Conservation (phyloP, 2,113 vertebrate species). For the Columbina picui region DNA sequence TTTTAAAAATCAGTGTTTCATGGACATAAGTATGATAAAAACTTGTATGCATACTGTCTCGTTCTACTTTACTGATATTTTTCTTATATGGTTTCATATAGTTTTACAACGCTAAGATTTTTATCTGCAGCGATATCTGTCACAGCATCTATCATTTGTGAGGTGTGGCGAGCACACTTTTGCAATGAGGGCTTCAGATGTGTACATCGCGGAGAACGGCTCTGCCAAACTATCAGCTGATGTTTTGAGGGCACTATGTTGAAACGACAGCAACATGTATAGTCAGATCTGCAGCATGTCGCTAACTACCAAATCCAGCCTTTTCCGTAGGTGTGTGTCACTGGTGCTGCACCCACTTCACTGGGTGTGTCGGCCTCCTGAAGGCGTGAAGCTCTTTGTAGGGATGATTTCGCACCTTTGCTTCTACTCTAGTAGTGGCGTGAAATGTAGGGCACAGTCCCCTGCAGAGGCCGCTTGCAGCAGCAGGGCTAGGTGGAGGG, state of each 20-base stretch:
- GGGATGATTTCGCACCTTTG: constrained; percentile 65
- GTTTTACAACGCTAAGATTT: constrained; percentile 42
- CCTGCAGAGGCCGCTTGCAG: not conserved
- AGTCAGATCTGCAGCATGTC: constrained; percentile 62
- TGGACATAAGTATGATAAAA: not conserved
- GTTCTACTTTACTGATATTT: not conserved
- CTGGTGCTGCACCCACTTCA: constrained; percentile 53
- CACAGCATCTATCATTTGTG: constrained; percentile 57
- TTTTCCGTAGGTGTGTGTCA: constrained; percentile 69
- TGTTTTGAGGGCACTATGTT: constrained; percentile 63
- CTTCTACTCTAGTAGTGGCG: constrained; percentile 7
- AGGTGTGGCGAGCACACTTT: constrained; percentile 46
- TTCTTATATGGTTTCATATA: constrained; percentile 39
- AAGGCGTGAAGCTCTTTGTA: constrained; percentile 63
- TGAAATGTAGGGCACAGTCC: constrained; percentile 65
- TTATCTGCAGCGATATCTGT: constrained; percentile 38
- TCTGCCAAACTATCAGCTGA: constrained; percentile 46
- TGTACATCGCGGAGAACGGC: constrained; percentile 12
- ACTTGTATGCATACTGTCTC: not conserved
- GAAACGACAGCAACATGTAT: constrained; percentile 66
- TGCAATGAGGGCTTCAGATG: constrained; percentile 59
- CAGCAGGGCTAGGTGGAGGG: not conserved
- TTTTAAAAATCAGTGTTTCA: not conserved
- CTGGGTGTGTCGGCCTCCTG: constrained; percentile 55
- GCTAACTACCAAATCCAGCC: constrained; percentile 32